Conservation (phyloP, 2,113 vertebrate genomes). For the Acanthisitta chloris region DNA sequence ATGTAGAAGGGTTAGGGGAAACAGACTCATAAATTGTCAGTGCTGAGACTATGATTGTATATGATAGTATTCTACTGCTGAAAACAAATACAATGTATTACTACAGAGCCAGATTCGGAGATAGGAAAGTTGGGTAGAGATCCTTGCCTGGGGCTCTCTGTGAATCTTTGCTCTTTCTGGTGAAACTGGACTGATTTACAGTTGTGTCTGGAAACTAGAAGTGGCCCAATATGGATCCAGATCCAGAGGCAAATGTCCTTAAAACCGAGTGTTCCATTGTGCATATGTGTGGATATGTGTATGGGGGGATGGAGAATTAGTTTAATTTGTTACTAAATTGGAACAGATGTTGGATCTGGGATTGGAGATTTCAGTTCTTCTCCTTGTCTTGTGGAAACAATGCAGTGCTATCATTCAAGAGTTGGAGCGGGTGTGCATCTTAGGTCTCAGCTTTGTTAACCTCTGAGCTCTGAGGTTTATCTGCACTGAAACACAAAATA, state of each 20-base stretch:
- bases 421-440: not conserved
- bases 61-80: not conserved
- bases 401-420: not conserved
- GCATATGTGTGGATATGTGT: not conserved
- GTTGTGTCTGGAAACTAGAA: constrained; percentile 15
- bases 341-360: constrained; percentile 28
- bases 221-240: not conserved
- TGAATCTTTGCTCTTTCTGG: not conserved
- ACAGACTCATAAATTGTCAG: not conserved
- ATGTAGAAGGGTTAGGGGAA: not conserved
- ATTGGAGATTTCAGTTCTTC: not conserved
- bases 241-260: constrained; percentile 37
- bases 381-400: constrained; percentile 1
- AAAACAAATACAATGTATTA: constrained; percentile 3
- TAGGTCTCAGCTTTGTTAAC: not conserved
- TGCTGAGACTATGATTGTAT: not conserved
- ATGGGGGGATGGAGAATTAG: not conserved
- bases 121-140: constrained; percentile 30
- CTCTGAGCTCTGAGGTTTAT: not conserved
- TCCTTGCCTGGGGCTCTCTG: not conserved
- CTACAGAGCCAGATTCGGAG: not conserved
- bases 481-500: not conserved
- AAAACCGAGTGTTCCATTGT: constrained; percentile 22
- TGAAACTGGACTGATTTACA: constrained; percentile 31
- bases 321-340: constrained; percentile 42